A percentile compares a stretch with the other conserved stretches of the same genome.
Evolutionary conservation across 35 echinoderm and acorn worm genomes (phyloP).

Genomic region (Lytechinus pictus): DNA sequence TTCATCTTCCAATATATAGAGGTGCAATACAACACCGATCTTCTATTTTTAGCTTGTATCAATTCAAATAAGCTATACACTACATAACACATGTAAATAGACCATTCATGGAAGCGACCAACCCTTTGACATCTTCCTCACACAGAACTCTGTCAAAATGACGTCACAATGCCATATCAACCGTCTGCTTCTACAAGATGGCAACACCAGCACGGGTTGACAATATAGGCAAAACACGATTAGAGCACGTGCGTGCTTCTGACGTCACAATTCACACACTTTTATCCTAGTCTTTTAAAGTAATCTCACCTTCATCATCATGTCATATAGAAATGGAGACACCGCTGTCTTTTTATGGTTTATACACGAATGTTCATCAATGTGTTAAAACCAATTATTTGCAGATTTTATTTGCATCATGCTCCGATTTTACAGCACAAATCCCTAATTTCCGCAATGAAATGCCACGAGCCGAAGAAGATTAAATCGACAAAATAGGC

Average conservation of each 20-base stretch:
- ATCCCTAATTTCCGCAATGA: too few relatives aligned
- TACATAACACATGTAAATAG: not conserved
- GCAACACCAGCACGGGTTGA: not conserved
- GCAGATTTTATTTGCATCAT: too few relatives aligned
- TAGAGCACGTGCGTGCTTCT: not conserved
- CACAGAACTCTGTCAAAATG: not conserved
- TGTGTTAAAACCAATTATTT: not conserved
- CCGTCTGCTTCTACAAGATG: conserved; percentile 4
- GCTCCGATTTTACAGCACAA: too few relatives aligned
- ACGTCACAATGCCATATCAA: not conserved
- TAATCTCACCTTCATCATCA: not conserved
- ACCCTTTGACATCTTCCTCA: not conserved
- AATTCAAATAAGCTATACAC: not conserved
- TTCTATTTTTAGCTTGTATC: not conserved
- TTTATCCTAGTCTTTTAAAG: not conserved
- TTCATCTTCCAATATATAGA: too few relatives aligned
- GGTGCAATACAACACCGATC: not conserved
- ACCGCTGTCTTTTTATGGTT: not conserved
- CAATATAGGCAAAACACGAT: not conserved
- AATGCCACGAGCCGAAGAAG: too few relatives aligned
- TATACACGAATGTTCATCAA: not conserved
- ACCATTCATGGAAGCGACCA: not conserved
- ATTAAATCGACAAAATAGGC: too few relatives aligned
- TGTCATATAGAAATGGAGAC: not conserved
- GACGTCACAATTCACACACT: not conserved